These are phyloP conservation scores for Ericerus pela DNA, from an alignment of 1,140 invertebrate genomes.

Conservation along the genomic window DNA sequence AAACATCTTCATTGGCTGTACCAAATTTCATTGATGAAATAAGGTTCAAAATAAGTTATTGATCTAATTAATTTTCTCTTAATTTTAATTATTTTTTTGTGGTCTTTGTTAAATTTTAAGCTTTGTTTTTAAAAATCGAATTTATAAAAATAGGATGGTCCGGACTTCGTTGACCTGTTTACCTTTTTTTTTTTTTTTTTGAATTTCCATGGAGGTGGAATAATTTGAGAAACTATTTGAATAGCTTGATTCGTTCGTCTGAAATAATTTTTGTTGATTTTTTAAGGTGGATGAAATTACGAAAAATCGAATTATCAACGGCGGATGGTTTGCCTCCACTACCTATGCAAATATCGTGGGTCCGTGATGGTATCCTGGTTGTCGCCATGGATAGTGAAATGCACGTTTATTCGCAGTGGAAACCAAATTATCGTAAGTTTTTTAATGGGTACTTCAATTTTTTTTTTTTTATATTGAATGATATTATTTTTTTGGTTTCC, in stretches of 20 bases:
- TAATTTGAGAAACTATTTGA: too few relatives aligned
- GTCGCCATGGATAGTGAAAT: constrained; percentile 99
- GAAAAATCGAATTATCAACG: constrained; percentile 78
- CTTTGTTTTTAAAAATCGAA: constrained; percentile 18
- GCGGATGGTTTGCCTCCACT: constrained; percentile 89
- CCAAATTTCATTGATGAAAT: constrained; percentile 73
- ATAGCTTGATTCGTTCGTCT: too few relatives aligned
- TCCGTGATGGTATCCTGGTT: constrained; percentile 89
- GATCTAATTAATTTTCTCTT: not conserved
- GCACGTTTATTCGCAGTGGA: constrained; percentile 99
- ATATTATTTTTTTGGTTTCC: too few relatives aligned
- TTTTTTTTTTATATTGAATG: too few relatives aligned
- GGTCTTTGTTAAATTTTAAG: not conserved
- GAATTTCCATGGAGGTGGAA: too few relatives aligned
- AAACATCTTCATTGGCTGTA: constrained; percentile 70
- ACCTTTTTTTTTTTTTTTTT: too few relatives aligned
- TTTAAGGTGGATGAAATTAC: constrained; percentile 77
- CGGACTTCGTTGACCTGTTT: too few relatives aligned
- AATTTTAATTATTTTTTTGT: not conserved
- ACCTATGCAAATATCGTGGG: constrained; percentile 98
- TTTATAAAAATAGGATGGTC: too few relatives aligned
- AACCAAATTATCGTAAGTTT: constrained; percentile 40
- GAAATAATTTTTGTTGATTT: constrained; percentile 28
- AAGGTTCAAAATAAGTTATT: constrained; percentile 35
- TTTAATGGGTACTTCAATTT: too few relatives aligned